These are phyloP conservation scores for Chelidonichthys spinosus DNA, from an alignment of 2,797 vertebrate genomes.

Conservation along the genomic window DNA sequence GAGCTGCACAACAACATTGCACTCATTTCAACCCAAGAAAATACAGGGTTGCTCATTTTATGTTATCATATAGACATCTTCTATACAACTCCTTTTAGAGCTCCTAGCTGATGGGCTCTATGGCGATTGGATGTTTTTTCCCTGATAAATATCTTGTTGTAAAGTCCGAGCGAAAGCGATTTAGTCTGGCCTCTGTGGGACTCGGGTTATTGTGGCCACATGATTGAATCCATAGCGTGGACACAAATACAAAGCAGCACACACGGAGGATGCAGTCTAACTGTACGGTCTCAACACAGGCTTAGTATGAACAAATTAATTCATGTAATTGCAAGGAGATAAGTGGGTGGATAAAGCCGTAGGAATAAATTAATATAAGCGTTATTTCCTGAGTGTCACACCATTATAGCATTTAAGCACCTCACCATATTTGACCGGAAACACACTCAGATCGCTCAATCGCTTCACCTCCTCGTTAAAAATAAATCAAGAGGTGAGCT, in stretches of 20 bases:
- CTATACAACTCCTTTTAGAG: neutral
- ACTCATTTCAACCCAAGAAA: conserved; percentile 15
- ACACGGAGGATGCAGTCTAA: neutral
- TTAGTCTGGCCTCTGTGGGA: neutral
- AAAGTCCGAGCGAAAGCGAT: conserved; percentile 8
- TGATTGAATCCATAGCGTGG: neutral
- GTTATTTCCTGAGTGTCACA: conserved; percentile 15
- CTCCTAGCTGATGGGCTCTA: neutral
- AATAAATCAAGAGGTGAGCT: conserved; percentile 44
- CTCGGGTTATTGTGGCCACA: conserved; percentile 2
- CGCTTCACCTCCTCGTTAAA: conserved; percentile 48
- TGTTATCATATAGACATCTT: conserved; percentile 7
- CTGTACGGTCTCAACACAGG: conserved; percentile 16
- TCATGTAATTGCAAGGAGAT: conserved; percentile 22
- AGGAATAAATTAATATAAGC: conserved; percentile 29
- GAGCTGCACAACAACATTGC: conserved; percentile 1
- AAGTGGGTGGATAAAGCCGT: conserved; percentile 27
- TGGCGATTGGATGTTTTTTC: neutral
- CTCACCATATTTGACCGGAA: conserved; percentile 28
- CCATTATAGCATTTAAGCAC: neutral
- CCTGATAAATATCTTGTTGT: conserved; percentile 4
- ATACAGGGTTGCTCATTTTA: neutral
- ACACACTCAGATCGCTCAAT: conserved; percentile 22
- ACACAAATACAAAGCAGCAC: conserved; percentile 13
- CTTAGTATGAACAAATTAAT: conserved; percentile 16